Percentiles rank a stretch among this genome's conserved stretches.
Conservation (phyloP, 92 coral and sea anemone genomes). For the Heliopora coerulea region DNA sequence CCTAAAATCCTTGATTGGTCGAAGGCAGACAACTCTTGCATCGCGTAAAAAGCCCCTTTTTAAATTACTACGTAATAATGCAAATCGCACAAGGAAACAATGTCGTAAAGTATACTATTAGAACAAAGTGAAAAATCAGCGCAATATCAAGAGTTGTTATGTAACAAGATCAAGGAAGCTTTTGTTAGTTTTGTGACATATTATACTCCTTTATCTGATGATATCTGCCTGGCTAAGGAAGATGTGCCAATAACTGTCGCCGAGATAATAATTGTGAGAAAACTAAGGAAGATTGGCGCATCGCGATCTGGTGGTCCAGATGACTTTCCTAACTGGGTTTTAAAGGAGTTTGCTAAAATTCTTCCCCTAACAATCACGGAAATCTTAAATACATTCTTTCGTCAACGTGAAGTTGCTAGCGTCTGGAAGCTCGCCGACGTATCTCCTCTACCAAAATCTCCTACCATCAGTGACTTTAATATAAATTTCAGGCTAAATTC, state of each 20-base stretch:
- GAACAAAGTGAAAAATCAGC: conserved; percentile 40
- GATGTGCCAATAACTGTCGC: conserved; percentile 49
- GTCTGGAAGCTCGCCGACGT: conserved; percentile 56
- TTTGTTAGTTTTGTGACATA: conserved; percentile 50
- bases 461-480: conserved; percentile 30
- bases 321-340: conserved; percentile 42
- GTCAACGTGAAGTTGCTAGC: conserved; percentile 45
- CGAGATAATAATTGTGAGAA: conserved; percentile 30
- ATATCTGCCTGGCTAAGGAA: conserved; percentile 21
- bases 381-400: conserved; percentile 44
- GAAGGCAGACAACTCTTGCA: conserved; percentile 57
- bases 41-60: conserved; percentile 39
- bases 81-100: conserved; percentile 49
- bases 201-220: conserved; percentile 41
- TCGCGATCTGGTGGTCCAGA: conserved; percentile 57
- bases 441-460: conserved; percentile 33
- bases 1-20: conserved; percentile 38
- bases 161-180: conserved; percentile 49
- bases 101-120: conserved; percentile 53
- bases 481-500: conserved; percentile 35
- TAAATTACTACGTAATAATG: conserved; percentile 50
- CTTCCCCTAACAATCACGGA: conserved; percentile 45
- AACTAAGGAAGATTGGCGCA: conserved; percentile 43
- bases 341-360: conserved; percentile 41
- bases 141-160: conserved; percentile 34